Evolutionary conservation across 2,797 vertebrate species (phyloP), one percentile per base, ranked within the genome.

Genomic region (Clarias pachynema): DNA sequence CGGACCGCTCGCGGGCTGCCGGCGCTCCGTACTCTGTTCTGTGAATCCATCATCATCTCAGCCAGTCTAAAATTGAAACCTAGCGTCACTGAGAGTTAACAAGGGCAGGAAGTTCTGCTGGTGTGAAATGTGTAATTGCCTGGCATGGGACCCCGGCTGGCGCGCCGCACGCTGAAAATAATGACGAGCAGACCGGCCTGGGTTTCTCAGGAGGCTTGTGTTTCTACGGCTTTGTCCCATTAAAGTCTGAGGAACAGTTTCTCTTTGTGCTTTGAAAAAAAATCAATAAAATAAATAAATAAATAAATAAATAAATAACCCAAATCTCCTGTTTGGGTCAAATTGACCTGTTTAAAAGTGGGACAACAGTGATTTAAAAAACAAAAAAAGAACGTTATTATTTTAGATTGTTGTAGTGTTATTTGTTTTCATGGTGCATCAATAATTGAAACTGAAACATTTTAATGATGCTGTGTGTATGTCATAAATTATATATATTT

Each of bases 81-180:
- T 73, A 70, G 24, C 57, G 5, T 63, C 49, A 29, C 57, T 68
- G 59, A 26, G 78, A 69, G 65, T 79, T 72, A 73, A 63, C 20
- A 80, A 63, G 84, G n/a, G 78, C 79, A 80, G 66, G 60, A 77
- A 66, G 57, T 81, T 77, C 29, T 86, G 73, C 65, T 73, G 77
- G 37, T 86, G 66, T 77, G 74, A 72, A 75, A 86, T 60, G 83
- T 75, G 59, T 86, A 89, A 89, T 85, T 87, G 85, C 82, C 62
- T 9, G 34, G 74, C 75, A 53, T 86, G 86, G 86, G 86, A 89
- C 82, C 73, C 44, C 24, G 53, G n/a, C 40, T 63, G 68, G n/a
- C 34, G 70, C 66, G 79, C 56, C 22, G 63, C 37, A 81, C 22
- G 5, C 57, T 6, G 56, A 37, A 44, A 57, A 75, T 82, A 85